phyloP scores from a whole-genome alignment of 2,797 vertebrate genomes.

The Pseudochirops cupreus region DNA sequence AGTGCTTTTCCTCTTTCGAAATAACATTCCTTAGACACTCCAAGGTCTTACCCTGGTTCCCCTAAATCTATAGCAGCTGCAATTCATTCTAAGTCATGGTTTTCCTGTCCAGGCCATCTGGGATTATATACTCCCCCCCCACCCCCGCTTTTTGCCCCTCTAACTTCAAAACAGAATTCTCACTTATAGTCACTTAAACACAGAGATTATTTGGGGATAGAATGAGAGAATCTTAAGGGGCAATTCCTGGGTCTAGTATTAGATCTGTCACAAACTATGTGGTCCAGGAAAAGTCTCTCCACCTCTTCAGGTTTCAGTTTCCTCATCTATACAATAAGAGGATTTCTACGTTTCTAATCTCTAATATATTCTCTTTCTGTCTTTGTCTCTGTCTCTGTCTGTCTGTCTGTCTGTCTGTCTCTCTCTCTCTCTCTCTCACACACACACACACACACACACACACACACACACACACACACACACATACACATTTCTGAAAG shows the following conservation, averaged over 20 bases:
- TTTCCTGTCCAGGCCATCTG: conserved; percentile 40
- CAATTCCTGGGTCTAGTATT: not conserved
- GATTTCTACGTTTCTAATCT: not conserved
- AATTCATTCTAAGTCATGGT: conserved; percentile 2
- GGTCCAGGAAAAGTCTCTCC: not conserved
- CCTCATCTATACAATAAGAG: not conserved
- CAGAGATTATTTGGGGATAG: not conserved
- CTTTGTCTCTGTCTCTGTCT: not conserved
- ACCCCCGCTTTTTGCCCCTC: not conserved
- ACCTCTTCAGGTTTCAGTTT: not conserved
- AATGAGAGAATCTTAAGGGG: not conserved
- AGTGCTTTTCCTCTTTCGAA: conserved; percentile 53
- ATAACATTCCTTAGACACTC: conserved; percentile 28
- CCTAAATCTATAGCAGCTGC: conserved; percentile 23
- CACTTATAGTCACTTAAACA: not conserved
- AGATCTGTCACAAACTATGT: not conserved
- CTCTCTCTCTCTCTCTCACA: not conserved
- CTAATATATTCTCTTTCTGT: not conserved
- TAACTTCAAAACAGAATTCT: conserved; percentile 34
- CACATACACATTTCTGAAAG: not conserved
- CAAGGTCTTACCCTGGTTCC: conserved; percentile 39
- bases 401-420: not conserved
- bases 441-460: not conserved
- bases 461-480: not conserved
- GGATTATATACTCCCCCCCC: not conserved